Conservation (phyloP, 2,888 invertebrate genomes). For the Alcis repandata region DNA sequence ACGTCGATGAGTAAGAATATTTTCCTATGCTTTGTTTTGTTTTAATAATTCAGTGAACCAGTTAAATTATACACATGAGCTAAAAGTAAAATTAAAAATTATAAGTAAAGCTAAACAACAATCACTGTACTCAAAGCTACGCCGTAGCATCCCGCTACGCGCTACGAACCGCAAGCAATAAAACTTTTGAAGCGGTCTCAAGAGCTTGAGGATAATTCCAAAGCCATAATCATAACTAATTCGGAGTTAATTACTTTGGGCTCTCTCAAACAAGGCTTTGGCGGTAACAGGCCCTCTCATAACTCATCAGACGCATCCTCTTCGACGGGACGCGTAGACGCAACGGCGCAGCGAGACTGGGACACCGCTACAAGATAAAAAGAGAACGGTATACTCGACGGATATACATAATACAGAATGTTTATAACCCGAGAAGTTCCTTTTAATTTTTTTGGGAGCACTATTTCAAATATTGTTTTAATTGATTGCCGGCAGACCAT, state of each 20-base stretch:
- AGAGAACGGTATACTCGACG: slow-evolving; percentile 53
- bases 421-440: slow-evolving; percentile 80
- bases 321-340: slow-evolving; percentile 75
- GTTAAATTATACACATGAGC: too few relatives aligned
- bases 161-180: slow-evolving; percentile 51
- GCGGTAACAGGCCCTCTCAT: slow-evolving; percentile 78
- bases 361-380: slow-evolving; percentile 56
- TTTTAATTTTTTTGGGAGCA: slow-evolving; percentile 80
- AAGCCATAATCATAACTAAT: slow-evolving; percentile 77
- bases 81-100: neutral
- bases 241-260: slow-evolving; percentile 83
- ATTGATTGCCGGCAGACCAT: slow-evolving; percentile 84
- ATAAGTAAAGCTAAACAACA: neutral
- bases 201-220: slow-evolving; percentile 60
- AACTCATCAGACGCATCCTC: slow-evolving; percentile 77
- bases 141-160: slow-evolving; percentile 57
- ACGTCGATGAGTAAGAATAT: too few relatives aligned
- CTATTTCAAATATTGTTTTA: slow-evolving; percentile 86
- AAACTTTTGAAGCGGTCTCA: slow-evolving; percentile 45
- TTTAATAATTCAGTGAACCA: too few relatives aligned
- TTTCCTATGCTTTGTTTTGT: too few relatives aligned
- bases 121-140: slow-evolving; percentile 39
- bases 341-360: slow-evolving; percentile 74
- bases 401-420: slow-evolving; percentile 77
- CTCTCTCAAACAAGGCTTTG: slow-evolving; percentile 83